Evolutionary conservation across 2,113 vertebrate genomes (phyloP).

Genomic region (Poeciliopsis prolifica): DNA sequence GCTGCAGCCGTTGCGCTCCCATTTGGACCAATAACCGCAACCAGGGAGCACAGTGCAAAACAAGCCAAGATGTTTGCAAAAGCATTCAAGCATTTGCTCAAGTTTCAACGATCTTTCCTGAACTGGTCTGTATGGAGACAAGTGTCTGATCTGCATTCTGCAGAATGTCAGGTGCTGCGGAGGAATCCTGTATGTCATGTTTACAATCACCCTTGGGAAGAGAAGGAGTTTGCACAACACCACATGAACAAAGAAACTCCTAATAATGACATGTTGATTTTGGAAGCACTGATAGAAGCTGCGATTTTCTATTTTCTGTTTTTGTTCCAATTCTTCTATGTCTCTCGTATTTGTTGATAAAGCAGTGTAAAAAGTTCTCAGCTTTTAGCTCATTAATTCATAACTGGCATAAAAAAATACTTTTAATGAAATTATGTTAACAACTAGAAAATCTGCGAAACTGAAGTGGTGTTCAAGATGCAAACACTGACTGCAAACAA

Average conservation of each 20-base stretch:
- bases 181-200: fast-evolving
- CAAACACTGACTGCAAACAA: too few species aligned
- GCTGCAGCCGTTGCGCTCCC: slow-evolving; percentile 38
- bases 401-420: neutral
- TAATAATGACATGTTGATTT: slow-evolving; percentile 11
- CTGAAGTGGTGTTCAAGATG: neutral
- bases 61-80: slow-evolving; percentile 4
- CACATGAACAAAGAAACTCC: neutral
- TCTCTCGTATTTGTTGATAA: neutral
- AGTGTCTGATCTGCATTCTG: neutral
- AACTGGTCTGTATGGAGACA: neutral
- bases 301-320: neutral
- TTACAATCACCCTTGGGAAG: neutral
- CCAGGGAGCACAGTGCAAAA: slow-evolving; percentile 18
- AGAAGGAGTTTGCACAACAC: neutral
- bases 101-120: slow-evolving; percentile 1
- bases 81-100: neutral
- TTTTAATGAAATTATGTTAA: too few species aligned
- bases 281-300: neutral
- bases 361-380: neutral
- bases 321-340: neutral
- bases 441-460: neutral
- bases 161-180: fast-evolving
- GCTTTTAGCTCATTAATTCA: neutral
- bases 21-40: slow-evolving; percentile 26